phyloP scores from a whole-genome alignment of 2,888 invertebrate genomes.

The Zhuqinia jingwanae region DNA sequence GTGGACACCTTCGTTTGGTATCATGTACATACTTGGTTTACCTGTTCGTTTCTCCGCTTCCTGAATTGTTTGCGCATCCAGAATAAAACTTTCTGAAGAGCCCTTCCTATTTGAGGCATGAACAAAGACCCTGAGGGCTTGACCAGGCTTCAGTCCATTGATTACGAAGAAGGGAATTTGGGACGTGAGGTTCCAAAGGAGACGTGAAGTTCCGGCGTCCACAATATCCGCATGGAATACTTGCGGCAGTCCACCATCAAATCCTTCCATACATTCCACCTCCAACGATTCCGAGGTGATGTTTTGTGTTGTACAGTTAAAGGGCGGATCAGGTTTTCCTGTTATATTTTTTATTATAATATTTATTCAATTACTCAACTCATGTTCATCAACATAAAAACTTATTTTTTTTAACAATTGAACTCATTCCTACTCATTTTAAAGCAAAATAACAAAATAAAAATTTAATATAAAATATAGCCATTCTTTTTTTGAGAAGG shows the following conservation, averaged over 20 bases:
- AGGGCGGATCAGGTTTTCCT: slow-evolving; percentile 89
- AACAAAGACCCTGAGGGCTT: slow-evolving; percentile 88
- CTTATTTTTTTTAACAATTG: not conserved
- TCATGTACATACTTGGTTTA: slow-evolving; percentile 80
- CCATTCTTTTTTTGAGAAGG: slow-evolving; percentile 43
- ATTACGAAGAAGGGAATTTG: slow-evolving; percentile 89
- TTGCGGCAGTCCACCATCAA: slow-evolving; percentile 88
- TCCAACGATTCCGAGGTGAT: slow-evolving; percentile 90
- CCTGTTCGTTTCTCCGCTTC: slow-evolving; percentile 90
- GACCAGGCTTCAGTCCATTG: slow-evolving; percentile 89
- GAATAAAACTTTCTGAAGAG: slow-evolving; percentile 86
- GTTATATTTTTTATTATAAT: slow-evolving; percentile 71
- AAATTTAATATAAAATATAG: slow-evolving; percentile 13
- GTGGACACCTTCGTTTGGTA: no score
- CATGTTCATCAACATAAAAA: not conserved
- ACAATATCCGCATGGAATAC: slow-evolving; percentile 88
- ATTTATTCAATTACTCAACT: not conserved
- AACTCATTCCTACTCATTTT: not conserved
- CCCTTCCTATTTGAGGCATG: slow-evolving; percentile 93
- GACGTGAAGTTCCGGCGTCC: slow-evolving; percentile 85
- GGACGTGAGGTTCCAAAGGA: slow-evolving; percentile 87
- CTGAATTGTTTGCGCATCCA: slow-evolving; percentile 89
- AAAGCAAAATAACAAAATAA: not conserved
- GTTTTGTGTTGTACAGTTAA: slow-evolving; percentile 89
- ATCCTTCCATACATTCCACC: slow-evolving; percentile 87